These are phyloP conservation scores for Netelia inedita DNA, from an alignment of 2,888 invertebrate species.

Conservation along the genomic window DNA sequence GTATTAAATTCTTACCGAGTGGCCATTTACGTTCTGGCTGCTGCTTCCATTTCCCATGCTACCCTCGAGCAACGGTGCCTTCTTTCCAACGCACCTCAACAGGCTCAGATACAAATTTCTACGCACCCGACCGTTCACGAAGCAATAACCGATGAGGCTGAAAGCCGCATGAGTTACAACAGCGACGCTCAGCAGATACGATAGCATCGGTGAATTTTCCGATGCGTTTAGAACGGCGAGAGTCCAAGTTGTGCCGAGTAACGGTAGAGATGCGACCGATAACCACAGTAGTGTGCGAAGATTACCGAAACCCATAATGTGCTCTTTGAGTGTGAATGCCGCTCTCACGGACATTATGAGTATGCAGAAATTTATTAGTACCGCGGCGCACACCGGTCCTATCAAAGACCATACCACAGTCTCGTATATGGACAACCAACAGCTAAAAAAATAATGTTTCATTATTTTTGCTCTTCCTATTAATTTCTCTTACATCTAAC, in stretches of 20 bases:
- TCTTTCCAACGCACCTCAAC: conserved; percentile 92
- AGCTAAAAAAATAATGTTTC: conserved; percentile 87
- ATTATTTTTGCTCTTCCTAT: no score
- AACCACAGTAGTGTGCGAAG: conserved; percentile 93
- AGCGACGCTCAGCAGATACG: conserved; percentile 91
- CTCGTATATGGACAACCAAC: conserved; percentile 97
- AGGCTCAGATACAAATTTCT: conserved; percentile 91
- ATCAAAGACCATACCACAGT: conserved; percentile 98
- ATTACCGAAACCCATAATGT: conserved; percentile 91
- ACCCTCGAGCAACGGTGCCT: conserved; percentile 92
- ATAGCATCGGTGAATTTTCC: conserved; percentile 90
- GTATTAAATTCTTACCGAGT: conserved; percentile 85
- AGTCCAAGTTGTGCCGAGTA: conserved; percentile 95
- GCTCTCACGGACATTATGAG: conserved; percentile 95
- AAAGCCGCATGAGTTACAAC: conserved; percentile 93
- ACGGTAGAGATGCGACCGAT: conserved; percentile 94
- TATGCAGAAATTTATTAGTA: conserved; percentile 91
- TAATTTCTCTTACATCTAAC: neutral
- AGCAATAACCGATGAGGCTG: conserved; percentile 94
- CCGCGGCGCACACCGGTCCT: conserved; percentile 94
- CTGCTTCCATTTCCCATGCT: conserved; percentile 90
- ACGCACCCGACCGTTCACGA: conserved; percentile 94
- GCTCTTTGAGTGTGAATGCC: conserved; percentile 95
- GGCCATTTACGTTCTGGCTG: conserved; percentile 90
- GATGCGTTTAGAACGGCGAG: conserved; percentile 92